These are phyloP conservation scores for Pygoscelis adeliae DNA, from an alignment of 2,113 vertebrate genomes.

Conservation along the genomic window DNA sequence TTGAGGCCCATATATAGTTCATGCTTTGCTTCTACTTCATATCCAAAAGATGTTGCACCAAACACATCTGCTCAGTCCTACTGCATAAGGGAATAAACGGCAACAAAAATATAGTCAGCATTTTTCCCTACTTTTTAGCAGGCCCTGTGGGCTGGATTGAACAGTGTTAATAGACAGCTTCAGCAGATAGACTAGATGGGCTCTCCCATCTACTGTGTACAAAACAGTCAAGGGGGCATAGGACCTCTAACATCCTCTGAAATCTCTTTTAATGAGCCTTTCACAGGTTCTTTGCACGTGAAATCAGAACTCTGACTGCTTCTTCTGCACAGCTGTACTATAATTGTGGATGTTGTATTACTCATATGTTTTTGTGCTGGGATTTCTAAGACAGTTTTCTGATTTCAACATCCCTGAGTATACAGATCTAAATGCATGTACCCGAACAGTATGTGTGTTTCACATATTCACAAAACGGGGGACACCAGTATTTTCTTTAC, in stretches of 20 bases:
- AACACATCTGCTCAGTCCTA: neutral
- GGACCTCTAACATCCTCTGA: neutral
- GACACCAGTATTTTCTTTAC: neutral
- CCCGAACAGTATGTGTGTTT: rapidly evolving
- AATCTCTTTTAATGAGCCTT: neutral
- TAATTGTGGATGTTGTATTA: neutral
- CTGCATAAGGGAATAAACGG: neutral
- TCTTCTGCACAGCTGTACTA: neutral
- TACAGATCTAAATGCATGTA: neutral
- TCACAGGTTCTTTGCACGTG: neutral
- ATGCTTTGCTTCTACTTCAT: neutral
- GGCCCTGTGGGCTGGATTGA: neutral
- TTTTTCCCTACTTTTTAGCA: neutral
- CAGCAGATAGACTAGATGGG: neutral
- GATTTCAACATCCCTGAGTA: neutral
- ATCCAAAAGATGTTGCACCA: neutral
- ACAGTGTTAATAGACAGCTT: neutral
- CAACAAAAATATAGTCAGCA: neutral
- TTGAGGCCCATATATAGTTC: neutral
- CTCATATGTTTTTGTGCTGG: neutral
- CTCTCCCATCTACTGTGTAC: neutral
- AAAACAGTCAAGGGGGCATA: neutral
- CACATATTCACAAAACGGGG: neutral
- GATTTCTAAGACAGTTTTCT: neutral
- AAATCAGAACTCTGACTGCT: neutral